Conservation (phyloP, 2,113 vertebrate species). For the Petromus typicus region DNA sequence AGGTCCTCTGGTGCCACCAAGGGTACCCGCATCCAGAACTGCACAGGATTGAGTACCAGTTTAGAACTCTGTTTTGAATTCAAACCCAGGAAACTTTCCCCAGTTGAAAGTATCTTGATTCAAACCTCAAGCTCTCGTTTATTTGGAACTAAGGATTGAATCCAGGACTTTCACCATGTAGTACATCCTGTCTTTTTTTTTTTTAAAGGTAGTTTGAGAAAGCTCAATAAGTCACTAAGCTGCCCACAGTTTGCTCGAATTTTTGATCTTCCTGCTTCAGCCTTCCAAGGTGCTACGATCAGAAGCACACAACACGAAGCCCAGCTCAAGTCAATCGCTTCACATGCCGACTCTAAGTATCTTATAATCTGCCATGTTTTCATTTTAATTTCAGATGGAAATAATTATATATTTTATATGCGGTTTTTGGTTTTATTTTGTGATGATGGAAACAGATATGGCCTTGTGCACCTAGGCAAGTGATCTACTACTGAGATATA, state of each 20-base stretch:
- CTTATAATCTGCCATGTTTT: background rate
- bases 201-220: background rate
- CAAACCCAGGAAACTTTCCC: conserved; percentile 23
- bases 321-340: background rate
- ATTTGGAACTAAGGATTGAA: background rate
- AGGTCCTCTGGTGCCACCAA: conserved; percentile 91
- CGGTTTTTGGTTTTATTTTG: background rate
- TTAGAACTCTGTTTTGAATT: conserved; percentile 45
- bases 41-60: background rate
- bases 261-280: background rate
- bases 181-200: background rate
- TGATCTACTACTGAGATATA: background rate
- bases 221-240: background rate
- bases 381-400: conserved; percentile 16
- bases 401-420: background rate
- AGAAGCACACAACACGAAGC: background rate
- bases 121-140: background rate
- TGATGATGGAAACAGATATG: background rate
- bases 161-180: background rate
- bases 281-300: background rate
- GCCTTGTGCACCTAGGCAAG: background rate
- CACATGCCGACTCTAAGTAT: background rate
- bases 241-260: background rate
- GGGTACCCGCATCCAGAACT: conserved; percentile 96
- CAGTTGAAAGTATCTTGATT: conserved; percentile 44